Evolutionary conservation across 2,888 invertebrate genomes (phyloP).

Genomic region (Hyposoter didymator): DNA sequence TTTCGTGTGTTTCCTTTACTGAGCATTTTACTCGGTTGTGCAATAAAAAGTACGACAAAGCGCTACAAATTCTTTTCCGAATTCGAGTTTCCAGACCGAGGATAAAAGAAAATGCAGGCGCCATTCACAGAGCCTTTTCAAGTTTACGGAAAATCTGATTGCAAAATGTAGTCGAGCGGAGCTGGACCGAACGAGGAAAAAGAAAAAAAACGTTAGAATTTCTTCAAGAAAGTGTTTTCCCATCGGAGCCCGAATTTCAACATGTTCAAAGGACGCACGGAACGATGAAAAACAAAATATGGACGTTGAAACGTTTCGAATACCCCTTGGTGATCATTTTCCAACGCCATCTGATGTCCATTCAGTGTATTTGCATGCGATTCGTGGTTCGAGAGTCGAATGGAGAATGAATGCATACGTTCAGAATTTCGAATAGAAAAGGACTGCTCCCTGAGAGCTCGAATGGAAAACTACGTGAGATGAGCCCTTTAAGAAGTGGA

Average conservation of each 20-base stretch:
- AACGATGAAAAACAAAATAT: constrained; percentile 23
- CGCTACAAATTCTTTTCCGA: background rate
- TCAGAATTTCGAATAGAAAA: background rate
- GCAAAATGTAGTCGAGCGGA: constrained; percentile 4
- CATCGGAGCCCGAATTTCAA: background rate
- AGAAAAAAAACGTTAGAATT: background rate
- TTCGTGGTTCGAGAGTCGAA: constrained; percentile 17
- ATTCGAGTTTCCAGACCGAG: background rate
- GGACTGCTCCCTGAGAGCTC: background rate
- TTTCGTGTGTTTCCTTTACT: background rate
- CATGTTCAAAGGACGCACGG: constrained; percentile 10
- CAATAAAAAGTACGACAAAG: background rate
- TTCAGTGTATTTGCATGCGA: constrained; percentile 25
- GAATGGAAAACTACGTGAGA: background rate
- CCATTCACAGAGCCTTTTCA: background rate
- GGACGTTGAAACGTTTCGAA: constrained; percentile 15
- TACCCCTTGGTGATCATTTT: constrained; percentile 14
- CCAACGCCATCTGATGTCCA: constrained; percentile 12
- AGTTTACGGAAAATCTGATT: background rate
- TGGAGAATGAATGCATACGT: constrained; percentile 6
- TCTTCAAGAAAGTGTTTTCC: constrained; percentile 16
- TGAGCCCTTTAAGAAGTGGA: background rate
- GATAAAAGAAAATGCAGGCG: background rate
- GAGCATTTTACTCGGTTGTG: background rate
- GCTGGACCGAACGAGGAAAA: background rate